phyloP scores from a whole-genome alignment of 2,113 vertebrate genomes.

The Labeo catla region DNA sequence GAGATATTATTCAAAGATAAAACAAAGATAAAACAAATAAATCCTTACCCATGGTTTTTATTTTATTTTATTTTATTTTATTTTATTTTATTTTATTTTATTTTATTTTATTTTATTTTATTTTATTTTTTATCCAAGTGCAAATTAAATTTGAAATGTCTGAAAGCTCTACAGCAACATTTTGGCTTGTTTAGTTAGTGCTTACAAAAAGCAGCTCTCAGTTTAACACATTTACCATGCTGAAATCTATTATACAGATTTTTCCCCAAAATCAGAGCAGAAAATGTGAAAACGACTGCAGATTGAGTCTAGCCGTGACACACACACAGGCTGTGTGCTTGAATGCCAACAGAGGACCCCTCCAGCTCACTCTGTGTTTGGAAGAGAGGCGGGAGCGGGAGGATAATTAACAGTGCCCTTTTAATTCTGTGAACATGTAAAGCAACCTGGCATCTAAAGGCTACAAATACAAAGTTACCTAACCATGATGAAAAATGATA shows the following conservation, averaged over 20 bases:
- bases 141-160: not conserved
- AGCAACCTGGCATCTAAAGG: constrained; percentile 9
- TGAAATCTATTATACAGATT: not conserved
- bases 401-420: constrained; percentile 33
- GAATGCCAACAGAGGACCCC: constrained; percentile 4
- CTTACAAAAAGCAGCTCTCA: not conserved
- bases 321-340: not conserved
- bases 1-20: too few relatives aligned
- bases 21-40: too few relatives aligned
- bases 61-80: not conserved
- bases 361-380: constrained; percentile 9
- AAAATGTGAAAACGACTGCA: not conserved
- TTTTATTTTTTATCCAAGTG: too few relatives aligned
- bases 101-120: not conserved
- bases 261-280: not conserved
- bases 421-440: constrained; percentile 32
- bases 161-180: not conserved
- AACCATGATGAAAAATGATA: not conserved
- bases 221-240: not conserved
- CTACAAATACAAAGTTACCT: constrained; percentile 18
- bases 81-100: not conserved
- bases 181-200: not conserved
- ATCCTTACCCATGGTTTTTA: not conserved
- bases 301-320: not conserved
- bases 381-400: constrained; percentile 20